A percentile compares a stretch with the other conserved stretches of the same genome.
Evolutionary conservation across 2,113 vertebrate genomes (phyloP).

Genomic region (Pristiophorus japonicus): DNA sequence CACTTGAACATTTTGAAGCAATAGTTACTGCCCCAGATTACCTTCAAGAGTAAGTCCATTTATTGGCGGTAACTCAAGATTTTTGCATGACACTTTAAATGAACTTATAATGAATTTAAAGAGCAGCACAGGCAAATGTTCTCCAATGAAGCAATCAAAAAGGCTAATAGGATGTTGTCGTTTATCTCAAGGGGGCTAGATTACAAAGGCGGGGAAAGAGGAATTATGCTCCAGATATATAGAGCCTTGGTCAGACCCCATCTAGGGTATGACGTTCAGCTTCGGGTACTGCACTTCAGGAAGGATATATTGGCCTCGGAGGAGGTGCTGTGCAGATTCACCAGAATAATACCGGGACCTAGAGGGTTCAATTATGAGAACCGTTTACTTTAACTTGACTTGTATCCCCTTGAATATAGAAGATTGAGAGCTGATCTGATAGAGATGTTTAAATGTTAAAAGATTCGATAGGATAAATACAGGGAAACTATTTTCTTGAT

Average conservation of each 20-base stretch:
- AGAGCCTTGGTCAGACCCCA: neutral
- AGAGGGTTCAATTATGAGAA: neutral
- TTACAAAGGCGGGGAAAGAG: neutral
- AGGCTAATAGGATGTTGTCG: neutral
- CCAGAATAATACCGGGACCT: neutral
- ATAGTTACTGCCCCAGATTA: neutral
- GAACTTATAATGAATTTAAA: neutral
- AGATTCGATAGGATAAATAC: neutral
- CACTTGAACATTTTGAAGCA: neutral
- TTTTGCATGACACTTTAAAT: neutral
- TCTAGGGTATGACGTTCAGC: neutral
- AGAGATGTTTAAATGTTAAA: neutral
- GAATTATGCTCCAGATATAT: neutral
- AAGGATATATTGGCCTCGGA: neutral
- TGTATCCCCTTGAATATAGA: neutral
- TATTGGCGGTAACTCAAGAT: neutral
- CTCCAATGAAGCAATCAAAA: neutral
- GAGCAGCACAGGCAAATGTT: neutral
- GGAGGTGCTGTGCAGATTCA: neutral
- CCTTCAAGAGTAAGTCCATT: neutral
- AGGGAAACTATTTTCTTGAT: neutral
- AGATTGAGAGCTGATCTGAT: neutral
- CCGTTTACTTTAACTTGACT: neutral
- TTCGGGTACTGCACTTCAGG: neutral
- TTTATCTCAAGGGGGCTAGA: neutral